These are phyloP conservation scores for Drosophila busckii DNA, from an alignment of 1,140 invertebrate genomes.

Conservation along the genomic window DNA sequence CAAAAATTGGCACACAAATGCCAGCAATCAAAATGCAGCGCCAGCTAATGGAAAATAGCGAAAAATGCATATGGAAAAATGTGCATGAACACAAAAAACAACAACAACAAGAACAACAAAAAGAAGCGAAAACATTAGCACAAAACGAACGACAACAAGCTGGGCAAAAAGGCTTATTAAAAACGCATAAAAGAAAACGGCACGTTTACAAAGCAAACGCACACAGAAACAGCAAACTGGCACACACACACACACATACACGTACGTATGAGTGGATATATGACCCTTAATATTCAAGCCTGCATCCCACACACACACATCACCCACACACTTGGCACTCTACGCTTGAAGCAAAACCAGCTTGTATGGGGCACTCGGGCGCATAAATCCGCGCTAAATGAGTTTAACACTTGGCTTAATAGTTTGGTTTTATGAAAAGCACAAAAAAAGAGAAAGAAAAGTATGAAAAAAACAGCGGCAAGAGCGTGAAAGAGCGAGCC, in stretches of 20 bases:
- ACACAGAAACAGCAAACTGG: conserved; percentile 22
- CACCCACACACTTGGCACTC: neutral
- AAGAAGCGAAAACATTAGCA: conserved; percentile 15
- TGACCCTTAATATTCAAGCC: conserved; percentile 21
- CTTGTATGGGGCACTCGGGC: conserved; percentile 60
- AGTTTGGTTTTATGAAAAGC: conserved; percentile 76
- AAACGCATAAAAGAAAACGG: conserved; percentile 75
- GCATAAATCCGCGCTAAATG: conserved; percentile 76
- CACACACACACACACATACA: conserved; percentile 13
- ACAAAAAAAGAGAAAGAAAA: conserved; percentile 38
- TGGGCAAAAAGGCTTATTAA: conserved; percentile 73
- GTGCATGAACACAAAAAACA: neutral
- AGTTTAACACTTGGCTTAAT: conserved; percentile 77
- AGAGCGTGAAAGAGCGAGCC: neutral
- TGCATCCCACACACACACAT: no score
- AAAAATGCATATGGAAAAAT: neutral
- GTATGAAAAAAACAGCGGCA: conserved; percentile 27
- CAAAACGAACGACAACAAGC: conserved; percentile 60
- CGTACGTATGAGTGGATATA: conserved; percentile 26
- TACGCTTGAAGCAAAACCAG: conserved; percentile 3
- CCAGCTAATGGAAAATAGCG: conserved; percentile 54
- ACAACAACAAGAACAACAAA: neutral
- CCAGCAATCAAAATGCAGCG: conserved; percentile 64
- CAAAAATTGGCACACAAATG: conserved; percentile 44
- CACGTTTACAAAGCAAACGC: conserved; percentile 65